These are phyloP conservation scores for Sardinella longiceps DNA, from an alignment of 2,797 vertebrate species.

Conservation along the genomic window DNA sequence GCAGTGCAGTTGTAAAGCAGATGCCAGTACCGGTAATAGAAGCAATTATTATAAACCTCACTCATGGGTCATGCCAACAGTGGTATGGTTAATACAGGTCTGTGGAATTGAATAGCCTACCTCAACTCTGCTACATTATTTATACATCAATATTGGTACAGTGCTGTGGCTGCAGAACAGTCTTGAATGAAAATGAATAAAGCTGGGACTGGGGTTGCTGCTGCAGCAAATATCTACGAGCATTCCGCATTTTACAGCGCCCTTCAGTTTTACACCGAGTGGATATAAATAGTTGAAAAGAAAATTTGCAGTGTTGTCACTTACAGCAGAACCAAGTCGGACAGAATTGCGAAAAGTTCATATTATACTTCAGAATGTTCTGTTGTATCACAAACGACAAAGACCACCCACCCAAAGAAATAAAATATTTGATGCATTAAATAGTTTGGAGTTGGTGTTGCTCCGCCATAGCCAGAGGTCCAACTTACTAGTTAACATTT, in stretches of 20 bases:
- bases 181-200: constrained; percentile 34
- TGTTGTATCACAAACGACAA: too few relatives aligned
- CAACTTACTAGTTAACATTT: neutral
- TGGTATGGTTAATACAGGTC: constrained; percentile 25
- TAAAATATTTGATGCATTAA: too few relatives aligned
- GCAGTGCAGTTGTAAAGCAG: neutral
- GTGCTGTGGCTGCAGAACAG: constrained; percentile 39
- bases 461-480: neutral
- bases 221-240: neutral
- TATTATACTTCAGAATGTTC: neutral
- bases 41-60: neutral
- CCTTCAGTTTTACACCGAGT: neutral
- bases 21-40: neutral
- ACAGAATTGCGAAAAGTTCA: neutral
- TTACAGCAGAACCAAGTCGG: neutral
- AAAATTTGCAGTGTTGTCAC: neutral
- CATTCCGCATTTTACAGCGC: neutral
- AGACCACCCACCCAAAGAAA: too few relatives aligned
- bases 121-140: constrained; percentile 52
- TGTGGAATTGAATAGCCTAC: constrained; percentile 33
- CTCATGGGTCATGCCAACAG: neutral
- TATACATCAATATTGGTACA: constrained; percentile 37
- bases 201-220: constrained; percentile 7
- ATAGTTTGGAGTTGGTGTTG: neutral
- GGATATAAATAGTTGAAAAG: neutral